Evolutionary conservation across 2,113 vertebrate species (phyloP).

Genomic region (Nycticorax nycticorax): DNA sequence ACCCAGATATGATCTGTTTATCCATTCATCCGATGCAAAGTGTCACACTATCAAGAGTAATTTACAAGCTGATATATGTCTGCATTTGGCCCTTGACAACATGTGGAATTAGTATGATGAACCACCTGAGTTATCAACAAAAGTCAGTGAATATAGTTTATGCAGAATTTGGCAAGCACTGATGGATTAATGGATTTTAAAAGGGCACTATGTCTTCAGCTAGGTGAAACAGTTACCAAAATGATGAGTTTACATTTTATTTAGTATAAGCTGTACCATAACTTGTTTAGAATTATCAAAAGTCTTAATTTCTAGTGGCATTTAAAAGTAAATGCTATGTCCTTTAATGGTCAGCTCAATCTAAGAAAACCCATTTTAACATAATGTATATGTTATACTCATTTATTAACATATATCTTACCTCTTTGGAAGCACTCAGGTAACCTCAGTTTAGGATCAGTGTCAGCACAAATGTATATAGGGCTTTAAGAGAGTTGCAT

Average conservation of each 20-base stretch:
- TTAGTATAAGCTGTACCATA: background rate
- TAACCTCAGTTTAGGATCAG: background rate
- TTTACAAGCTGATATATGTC: background rate
- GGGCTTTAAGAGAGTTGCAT: background rate
- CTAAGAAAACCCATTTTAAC: background rate
- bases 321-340: background rate
- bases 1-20: background rate
- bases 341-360: background rate
- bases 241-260: background rate
- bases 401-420: background rate
- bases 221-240: background rate
- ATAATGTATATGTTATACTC: background rate
- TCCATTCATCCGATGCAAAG: background rate
- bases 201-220: background rate
- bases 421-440: background rate
- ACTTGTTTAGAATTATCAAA: background rate
- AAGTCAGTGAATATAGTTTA: background rate
- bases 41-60: background rate
- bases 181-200: background rate
- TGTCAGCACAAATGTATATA: rapidly evolving
- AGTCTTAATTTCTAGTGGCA: background rate
- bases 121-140: background rate
- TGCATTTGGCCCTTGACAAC: background rate
- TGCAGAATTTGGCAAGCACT: background rate
- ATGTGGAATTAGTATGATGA: background rate